Conservation (phyloP, 2,797 vertebrate species). For the Lithobates sylvaticus region DNA sequence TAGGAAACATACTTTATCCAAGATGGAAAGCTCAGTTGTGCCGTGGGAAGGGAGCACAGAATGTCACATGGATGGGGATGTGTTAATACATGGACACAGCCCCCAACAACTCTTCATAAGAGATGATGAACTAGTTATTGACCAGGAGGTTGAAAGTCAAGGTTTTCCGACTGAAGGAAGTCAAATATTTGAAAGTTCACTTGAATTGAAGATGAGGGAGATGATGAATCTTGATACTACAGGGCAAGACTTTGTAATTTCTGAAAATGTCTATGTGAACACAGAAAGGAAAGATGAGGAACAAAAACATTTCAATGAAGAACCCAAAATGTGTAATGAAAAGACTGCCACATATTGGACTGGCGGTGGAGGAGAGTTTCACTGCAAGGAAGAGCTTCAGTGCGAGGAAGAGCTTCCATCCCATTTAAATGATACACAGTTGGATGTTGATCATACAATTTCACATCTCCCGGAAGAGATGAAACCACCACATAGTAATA, state of each 20-base stretch:
- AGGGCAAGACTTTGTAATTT: constrained; percentile 16
- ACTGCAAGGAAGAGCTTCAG: not conserved
- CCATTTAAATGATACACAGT: not conserved
- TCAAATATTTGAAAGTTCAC: constrained; percentile 8
- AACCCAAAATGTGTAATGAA: constrained; percentile 57
- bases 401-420: not conserved
- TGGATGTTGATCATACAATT: not conserved
- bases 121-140: not conserved
- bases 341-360: constrained; percentile 56
- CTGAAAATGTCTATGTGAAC: not conserved
- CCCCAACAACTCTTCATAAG: not conserved
- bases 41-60: constrained; percentile 13
- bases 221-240: constrained; percentile 32
- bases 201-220: constrained; percentile 21
- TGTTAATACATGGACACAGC: not conserved
- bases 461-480: not conserved
- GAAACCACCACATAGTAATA: not conserved
- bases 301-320: not conserved
- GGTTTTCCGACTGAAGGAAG: constrained; percentile 4
- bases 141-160: not conserved
- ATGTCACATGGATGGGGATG: not conserved
- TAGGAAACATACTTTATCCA: not conserved
- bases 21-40: constrained; percentile 29
- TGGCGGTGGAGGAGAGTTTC: constrained; percentile 20
- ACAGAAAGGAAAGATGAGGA: not conserved